These are phyloP conservation scores for Irena cyanogastra DNA, from an alignment of 2,113 vertebrate species.

Conservation along the genomic window DNA sequence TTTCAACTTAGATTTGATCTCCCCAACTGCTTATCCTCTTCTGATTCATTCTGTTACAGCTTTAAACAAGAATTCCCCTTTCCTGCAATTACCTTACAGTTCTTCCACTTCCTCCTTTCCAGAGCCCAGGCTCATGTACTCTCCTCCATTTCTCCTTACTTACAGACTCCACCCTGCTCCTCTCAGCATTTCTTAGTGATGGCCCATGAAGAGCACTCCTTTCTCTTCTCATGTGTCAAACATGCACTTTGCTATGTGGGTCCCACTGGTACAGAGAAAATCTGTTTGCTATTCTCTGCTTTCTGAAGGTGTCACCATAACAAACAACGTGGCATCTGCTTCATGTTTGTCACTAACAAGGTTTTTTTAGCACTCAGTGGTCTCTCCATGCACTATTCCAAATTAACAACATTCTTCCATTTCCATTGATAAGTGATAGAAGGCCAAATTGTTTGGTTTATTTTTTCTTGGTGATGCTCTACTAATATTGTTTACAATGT, in stretches of 20 bases:
- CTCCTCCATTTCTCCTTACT: background rate
- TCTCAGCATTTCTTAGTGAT: background rate
- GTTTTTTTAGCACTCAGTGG: background rate
- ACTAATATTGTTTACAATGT: background rate
- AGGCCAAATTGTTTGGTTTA: background rate
- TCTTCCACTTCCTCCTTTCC: background rate
- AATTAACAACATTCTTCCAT: background rate
- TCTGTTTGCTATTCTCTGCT: slow-evolving; percentile 10
- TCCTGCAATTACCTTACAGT: background rate
- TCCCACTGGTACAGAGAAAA: background rate
- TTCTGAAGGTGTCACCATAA: slow-evolving; percentile 38
- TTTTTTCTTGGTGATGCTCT: background rate
- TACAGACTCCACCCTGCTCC: background rate
- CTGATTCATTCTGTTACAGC: background rate
- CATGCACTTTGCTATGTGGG: background rate
- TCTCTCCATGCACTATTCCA: background rate
- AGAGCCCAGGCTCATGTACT: background rate
- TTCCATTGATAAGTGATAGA: background rate
- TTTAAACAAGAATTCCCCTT: background rate
- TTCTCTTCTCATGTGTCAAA: background rate
- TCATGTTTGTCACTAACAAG: background rate
- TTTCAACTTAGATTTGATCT: background rate
- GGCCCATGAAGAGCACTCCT: background rate
- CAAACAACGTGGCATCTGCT: slow-evolving; percentile 47
- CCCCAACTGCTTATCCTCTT: background rate